Percentiles rank a stretch among this genome's conserved stretches.
Conservation (phyloP, 2,888 invertebrate genomes). For the Synergus umbraculus region DNA sequence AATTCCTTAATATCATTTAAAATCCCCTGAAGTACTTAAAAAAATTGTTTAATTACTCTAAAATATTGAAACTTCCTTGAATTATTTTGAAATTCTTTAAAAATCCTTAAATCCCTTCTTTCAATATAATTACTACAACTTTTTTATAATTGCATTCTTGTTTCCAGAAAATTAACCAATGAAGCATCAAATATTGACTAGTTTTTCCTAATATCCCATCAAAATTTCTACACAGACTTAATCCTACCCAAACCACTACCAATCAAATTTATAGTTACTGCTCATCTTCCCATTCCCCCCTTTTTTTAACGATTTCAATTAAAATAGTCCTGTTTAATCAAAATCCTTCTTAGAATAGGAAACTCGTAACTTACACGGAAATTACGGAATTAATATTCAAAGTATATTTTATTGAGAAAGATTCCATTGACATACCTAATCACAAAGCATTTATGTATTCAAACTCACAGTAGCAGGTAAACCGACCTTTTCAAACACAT, state of each 20-base stretch:
- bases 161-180: too few relatives aligned
- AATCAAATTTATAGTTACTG: background rate
- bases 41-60: too few relatives aligned
- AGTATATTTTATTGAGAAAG: background rate
- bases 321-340: background rate
- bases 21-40: too few relatives aligned
- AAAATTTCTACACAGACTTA: too few relatives aligned
- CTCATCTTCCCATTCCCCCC: background rate
- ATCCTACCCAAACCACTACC: background rate
- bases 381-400: conserved; percentile 18
- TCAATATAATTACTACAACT: too few relatives aligned
- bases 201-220: background rate
- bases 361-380: background rate
- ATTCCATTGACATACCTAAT: conserved; percentile 31
- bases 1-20: too few relatives aligned
- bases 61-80: too few relatives aligned
- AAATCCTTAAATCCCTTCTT: too few relatives aligned
- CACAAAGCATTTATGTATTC: conserved; percentile 29
- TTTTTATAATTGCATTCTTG: too few relatives aligned
- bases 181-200: too few relatives aligned
- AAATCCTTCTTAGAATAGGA: background rate
- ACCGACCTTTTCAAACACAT: conserved; percentile 36
- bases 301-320: background rate
- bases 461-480: conserved; percentile 37
- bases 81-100: too few relatives aligned